A percentile compares a stretch with the other conserved stretches of the same genome.
These are phyloP conservation scores for Amniataba percoides DNA, from an alignment of 2,797 vertebrate species.

Conservation along the genomic window DNA sequence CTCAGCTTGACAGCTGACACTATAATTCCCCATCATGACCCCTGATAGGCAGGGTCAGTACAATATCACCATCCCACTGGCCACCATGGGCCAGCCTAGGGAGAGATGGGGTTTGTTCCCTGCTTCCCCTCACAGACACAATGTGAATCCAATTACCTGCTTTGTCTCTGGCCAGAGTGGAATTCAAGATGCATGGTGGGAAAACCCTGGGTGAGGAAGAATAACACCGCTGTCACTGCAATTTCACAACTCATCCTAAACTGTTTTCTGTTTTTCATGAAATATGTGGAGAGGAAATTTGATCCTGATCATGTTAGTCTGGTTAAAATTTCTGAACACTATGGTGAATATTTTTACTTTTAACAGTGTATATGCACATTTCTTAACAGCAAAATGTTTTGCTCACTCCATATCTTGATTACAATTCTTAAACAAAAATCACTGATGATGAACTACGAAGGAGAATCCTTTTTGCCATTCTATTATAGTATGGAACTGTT, in stretches of 20 bases:
- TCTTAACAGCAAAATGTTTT: background rate
- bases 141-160: conserved; percentile 76
- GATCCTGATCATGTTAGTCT: conserved; percentile 15
- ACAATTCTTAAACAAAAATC: no score
- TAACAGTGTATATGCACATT: background rate
- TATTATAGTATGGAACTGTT: background rate
- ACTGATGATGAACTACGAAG: background rate
- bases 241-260: conserved; percentile 46
- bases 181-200: conserved; percentile 56
- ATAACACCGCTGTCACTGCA: conserved; percentile 53
- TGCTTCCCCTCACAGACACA: conserved; percentile 55
- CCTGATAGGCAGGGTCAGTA: conserved; percentile 76
- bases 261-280: conserved; percentile 10
- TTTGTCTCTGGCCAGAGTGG: conserved; percentile 67
- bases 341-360: background rate
- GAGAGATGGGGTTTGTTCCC: conserved; percentile 55
- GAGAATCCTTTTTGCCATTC: no score
- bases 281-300: conserved; percentile 3
- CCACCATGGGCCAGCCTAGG: conserved; percentile 67
- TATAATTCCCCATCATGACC: conserved; percentile 77
- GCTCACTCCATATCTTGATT: background rate
- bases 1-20: conserved; percentile 77
- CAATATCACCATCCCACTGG: conserved; percentile 72
- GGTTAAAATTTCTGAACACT: background rate
- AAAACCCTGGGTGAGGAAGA: conserved; percentile 48